Conservation (phyloP, 2,113 vertebrate genomes). For the Bucco capensis region DNA sequence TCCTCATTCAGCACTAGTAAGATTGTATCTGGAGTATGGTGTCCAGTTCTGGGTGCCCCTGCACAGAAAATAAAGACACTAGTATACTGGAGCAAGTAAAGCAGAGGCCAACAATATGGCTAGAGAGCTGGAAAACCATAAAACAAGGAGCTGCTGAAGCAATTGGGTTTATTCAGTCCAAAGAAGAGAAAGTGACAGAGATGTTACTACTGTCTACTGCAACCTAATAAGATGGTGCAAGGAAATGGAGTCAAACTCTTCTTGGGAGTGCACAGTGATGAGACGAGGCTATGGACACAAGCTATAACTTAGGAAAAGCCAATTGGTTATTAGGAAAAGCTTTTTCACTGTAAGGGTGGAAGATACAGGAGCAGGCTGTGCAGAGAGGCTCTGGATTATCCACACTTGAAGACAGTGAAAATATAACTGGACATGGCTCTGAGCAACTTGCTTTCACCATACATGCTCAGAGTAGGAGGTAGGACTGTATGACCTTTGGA, state of each 20-base stretch:
- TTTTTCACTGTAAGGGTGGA: neutral
- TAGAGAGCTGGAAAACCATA: neutral
- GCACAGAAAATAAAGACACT: neutral
- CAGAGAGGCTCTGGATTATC: neutral
- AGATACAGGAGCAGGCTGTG: neutral
- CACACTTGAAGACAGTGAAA: neutral
- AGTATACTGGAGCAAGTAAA: neutral
- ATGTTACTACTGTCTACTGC: neutral
- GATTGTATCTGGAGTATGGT: neutral
- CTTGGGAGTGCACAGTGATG: neutral
- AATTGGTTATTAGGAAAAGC: fast-evolving
- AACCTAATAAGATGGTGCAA: neutral
- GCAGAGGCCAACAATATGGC: neutral
- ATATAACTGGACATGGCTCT: neutral
- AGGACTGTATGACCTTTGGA: neutral
- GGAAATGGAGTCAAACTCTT: neutral
- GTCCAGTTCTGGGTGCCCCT: neutral
- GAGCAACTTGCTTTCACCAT: neutral
- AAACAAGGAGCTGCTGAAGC: neutral
- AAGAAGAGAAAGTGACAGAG: neutral
- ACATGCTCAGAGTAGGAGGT: fast-evolving
- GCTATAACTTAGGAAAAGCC: neutral
- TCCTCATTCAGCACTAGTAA: neutral
- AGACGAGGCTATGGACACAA: neutral
- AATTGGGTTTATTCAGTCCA: neutral